Conservation (phyloP, 2,888 invertebrate species). For the Polydrusus pterygomalis region DNA sequence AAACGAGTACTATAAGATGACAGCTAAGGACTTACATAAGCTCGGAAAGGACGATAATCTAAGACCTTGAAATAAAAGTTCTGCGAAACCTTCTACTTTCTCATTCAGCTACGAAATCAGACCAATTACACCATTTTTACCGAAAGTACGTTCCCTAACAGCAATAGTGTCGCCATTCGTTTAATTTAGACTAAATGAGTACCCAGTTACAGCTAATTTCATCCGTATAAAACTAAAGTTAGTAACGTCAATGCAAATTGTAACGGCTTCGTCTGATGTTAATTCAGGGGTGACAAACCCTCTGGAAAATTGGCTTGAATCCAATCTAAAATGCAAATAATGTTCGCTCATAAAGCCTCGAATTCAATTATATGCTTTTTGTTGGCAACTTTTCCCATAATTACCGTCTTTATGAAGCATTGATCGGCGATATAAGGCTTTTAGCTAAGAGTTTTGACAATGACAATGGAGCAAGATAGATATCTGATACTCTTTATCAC, state of each 20-base stretch:
- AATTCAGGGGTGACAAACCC: conserved; percentile 65
- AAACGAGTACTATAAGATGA: no score
- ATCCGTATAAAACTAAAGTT: conserved; percentile 49
- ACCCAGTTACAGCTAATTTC: conserved; percentile 41
- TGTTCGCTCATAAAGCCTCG: conserved; percentile 59
- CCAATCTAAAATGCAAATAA: conserved; percentile 70
- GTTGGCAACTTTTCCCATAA: conserved; percentile 50
- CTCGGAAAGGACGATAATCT: no score
- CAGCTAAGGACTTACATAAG: no score
- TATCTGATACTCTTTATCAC: no score
- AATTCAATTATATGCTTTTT: conserved; percentile 63
- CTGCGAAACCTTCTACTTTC: conserved; percentile 4
- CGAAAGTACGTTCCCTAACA: conserved; percentile 6
- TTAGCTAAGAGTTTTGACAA: not conserved
- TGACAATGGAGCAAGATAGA: no score
- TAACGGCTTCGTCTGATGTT: conserved; percentile 49
- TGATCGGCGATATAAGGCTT: conserved; percentile 31
- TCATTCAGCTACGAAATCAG: not conserved
- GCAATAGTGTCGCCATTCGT: conserved; percentile 26
- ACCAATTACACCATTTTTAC: conserved; percentile 29
- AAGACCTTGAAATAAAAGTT: not conserved
- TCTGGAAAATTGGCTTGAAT: conserved; percentile 69
- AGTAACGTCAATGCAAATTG: conserved; percentile 50
- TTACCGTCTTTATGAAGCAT: conserved; percentile 42
- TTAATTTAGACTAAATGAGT: conserved; percentile 38